phyloP scores from a whole-genome alignment of 2,113 vertebrate species.

The Hypomesus transpacificus region DNA sequence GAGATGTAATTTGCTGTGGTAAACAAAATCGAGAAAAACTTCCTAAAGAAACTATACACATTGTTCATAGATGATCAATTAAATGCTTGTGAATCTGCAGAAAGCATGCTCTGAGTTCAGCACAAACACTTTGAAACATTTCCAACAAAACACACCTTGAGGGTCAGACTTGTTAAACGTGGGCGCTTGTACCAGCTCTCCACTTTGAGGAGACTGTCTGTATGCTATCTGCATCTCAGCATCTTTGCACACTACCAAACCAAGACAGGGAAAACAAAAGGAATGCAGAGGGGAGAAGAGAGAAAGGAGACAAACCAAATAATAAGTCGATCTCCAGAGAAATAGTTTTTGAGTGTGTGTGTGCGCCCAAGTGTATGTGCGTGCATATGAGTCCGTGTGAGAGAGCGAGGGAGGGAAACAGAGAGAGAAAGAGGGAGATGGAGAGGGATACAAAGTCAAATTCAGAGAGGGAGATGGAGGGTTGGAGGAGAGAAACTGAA shows the following conservation, averaged over 20 bases:
- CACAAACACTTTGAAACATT: too few species aligned
- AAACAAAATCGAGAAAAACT: constrained; percentile 31
- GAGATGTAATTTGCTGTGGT: constrained; percentile 11
- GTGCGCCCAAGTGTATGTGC: constrained; percentile 16
- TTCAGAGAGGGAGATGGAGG: constrained; percentile 56
- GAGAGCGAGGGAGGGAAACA: constrained; percentile 34
- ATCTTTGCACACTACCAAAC: constrained; percentile 66
- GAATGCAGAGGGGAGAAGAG: constrained; percentile 63
- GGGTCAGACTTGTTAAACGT: too few species aligned
- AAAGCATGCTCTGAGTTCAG: too few species aligned
- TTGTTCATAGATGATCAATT: background rate
- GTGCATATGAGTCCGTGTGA: constrained; percentile 19
- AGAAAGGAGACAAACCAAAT: constrained; percentile 67
- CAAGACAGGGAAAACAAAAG: constrained; percentile 73
- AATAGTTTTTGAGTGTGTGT: constrained; percentile 49
- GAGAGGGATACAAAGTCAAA: constrained; percentile 64
- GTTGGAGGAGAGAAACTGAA: constrained; percentile 61
- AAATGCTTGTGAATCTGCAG: background rate
- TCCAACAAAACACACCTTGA: too few species aligned
- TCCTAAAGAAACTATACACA: background rate
- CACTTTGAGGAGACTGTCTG: constrained; percentile 67
- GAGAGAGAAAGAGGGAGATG: constrained; percentile 52
- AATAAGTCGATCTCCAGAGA: constrained; percentile 71
- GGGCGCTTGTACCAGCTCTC: constrained; percentile 35
- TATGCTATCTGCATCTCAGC: constrained; percentile 70